Conservation (phyloP, 1,140 invertebrate genomes). For the Atta colombica region DNA sequence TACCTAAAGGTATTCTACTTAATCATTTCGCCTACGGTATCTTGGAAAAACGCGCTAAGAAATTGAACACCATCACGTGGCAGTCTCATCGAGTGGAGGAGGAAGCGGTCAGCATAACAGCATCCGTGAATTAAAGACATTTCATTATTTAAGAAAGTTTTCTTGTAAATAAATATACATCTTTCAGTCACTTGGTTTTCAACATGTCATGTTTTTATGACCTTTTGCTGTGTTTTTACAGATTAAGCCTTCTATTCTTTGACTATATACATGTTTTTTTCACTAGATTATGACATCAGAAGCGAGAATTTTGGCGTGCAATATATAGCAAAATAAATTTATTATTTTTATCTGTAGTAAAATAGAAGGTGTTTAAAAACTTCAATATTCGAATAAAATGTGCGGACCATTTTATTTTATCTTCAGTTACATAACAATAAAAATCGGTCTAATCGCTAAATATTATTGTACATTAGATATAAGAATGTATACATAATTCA, state of each 20-base stretch:
- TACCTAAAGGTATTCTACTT: slow-evolving; percentile 92
- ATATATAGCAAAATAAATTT: not conserved
- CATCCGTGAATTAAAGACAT: slow-evolving; percentile 5
- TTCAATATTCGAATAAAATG: not conserved
- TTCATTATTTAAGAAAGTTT: not conserved
- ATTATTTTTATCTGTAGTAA: slow-evolving; percentile 1
- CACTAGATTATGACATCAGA: not conserved
- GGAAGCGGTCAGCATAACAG: not conserved
- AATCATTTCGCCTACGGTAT: slow-evolving; percentile 94
- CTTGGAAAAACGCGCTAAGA: slow-evolving; percentile 91
- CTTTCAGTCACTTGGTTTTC: slow-evolving; percentile 22
- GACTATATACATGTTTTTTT: not conserved
- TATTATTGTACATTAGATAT: slow-evolving; percentile 63
- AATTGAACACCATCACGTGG: slow-evolving; percentile 86
- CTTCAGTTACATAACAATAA: not conserved
- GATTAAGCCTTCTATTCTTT: not conserved
- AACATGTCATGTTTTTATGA: not conserved
- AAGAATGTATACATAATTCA: slow-evolving; percentile 57
- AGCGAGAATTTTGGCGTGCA: not conserved
- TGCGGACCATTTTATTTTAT: slow-evolving; percentile 25
- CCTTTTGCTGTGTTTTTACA: not conserved
- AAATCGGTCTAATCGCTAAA: slow-evolving; percentile 5
- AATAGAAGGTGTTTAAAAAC: not conserved
- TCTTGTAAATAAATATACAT: slow-evolving; percentile 50
- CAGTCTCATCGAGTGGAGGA: slow-evolving; percentile 64